Conservation (phyloP, 2,797 vertebrate species). For the Carduelis carduelis region DNA sequence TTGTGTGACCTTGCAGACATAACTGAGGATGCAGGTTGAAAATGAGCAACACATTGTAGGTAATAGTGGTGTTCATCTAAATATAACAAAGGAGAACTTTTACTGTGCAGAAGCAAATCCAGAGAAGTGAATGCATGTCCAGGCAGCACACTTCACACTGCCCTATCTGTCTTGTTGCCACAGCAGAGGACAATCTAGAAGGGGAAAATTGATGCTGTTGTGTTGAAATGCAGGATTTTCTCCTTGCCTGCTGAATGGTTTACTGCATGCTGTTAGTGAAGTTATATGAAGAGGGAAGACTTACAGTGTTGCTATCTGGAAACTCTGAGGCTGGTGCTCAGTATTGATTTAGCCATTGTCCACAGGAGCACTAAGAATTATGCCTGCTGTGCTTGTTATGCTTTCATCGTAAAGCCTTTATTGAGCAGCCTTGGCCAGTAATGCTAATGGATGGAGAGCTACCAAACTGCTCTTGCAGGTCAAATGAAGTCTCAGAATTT, state of each 20-base stretch:
- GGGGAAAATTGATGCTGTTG: background rate
- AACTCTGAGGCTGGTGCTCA: background rate
- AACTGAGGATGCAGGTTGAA: background rate
- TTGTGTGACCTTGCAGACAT: background rate
- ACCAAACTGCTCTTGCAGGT: background rate
- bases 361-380: slow-evolving; percentile 33
- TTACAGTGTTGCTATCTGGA: background rate
- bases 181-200: background rate
- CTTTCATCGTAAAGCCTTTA: slow-evolving; percentile 46
- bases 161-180: background rate
- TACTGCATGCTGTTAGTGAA: slow-evolving; percentile 26
- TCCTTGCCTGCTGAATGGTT: slow-evolving; percentile 10
- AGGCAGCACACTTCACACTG: background rate
- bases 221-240: background rate
- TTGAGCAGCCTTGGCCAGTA: slow-evolving; percentile 12
- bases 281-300: slow-evolving; percentile 37
- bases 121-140: background rate
- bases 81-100: background rate
- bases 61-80: background rate
- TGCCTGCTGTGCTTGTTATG: background rate
- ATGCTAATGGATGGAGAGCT: background rate
- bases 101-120: background rate
- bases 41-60: background rate
- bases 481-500: background rate
- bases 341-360: slow-evolving; percentile 64